A percentile compares a stretch with the other conserved stretches of the same genome.
Evolutionary conservation across 2,888 invertebrate genomes (phyloP).

Genomic region (Acleris literana): DNA sequence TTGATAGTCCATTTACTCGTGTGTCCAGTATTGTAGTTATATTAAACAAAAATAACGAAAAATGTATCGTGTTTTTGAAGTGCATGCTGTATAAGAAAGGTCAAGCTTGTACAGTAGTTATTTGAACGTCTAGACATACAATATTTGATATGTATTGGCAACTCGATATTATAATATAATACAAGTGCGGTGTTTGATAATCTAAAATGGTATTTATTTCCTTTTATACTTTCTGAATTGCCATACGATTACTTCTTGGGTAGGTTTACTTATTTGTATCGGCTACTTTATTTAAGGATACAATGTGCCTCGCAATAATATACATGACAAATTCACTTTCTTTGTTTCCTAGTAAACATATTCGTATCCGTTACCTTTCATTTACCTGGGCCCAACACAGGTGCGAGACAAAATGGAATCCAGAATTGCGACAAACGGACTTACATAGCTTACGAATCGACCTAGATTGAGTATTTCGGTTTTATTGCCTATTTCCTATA

Average conservation of each 20-base stretch:
- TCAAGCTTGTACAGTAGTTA: too few species aligned
- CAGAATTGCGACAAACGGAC: constrained; percentile 30
- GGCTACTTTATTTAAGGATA: neutral
- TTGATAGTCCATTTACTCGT: constrained; percentile 15
- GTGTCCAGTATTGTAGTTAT: neutral
- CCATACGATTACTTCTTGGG: too few species aligned
- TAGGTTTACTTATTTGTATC: too few species aligned
- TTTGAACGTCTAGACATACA: too few species aligned
- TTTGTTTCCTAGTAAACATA: constrained; percentile 19
- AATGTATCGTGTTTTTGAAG: neutral
- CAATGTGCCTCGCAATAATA: constrained; percentile 18
- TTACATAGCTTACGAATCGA: constrained; percentile 31
- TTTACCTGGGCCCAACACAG: constrained; percentile 24
- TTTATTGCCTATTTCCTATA: constrained; percentile 27
- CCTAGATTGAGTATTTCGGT: constrained; percentile 22
- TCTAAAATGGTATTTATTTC: too few species aligned
- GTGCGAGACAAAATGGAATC: constrained; percentile 30
- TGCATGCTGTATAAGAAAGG: neutral
- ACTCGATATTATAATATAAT: too few species aligned
- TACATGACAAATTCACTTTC: constrained; percentile 22
- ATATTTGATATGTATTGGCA: too few species aligned
- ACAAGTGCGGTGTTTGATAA: too few species aligned
- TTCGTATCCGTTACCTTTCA: constrained; percentile 27
- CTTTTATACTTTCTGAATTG: too few species aligned
- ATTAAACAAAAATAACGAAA: neutral